Base-by-base conservation (phyloP, 2,113 vertebrate species). In the Canis aureus region DNA sequence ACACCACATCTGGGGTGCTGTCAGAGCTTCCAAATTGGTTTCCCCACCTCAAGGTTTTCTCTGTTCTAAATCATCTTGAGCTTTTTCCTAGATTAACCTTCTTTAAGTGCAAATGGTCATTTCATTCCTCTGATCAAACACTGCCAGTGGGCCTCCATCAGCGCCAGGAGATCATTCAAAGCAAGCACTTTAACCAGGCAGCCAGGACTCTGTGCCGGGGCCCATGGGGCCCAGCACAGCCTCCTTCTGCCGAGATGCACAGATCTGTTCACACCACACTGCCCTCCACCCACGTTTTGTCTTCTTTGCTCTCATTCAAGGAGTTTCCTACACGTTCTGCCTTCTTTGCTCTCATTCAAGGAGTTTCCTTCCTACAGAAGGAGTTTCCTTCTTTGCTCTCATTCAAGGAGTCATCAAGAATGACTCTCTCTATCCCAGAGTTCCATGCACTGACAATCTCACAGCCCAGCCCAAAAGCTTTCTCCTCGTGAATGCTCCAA, bases 201-300 rank as follows among this genome's bases (percentile, higher is more conserved):
- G 19, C 27, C 17, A 53, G 27, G 35, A 23, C 29, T 3, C 9
- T 27, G 0, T 57, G 15, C 22, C 25, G 3, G 35, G 38, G 35
- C 7, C 67, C 16, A 23, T 25, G 2, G 49, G 38, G 35, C 7
- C 67, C 16, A 23, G 20, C 2, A 2, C n/a, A 12, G 10, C 25
- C 23, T 76, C 51, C 64, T 7, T 17, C 32, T 82, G 8, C 69
- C 27, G 4, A 13, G 35, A 32, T 23, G 23, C 17, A 1, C 71
- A 32, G 13, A 38, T 32, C 0, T 0, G 29, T 32, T 59, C 9
- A 19, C 7, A 20, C 49, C 8, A 0, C 15, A 17, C 22, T n/a
- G 6, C n/a, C 53, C n/a, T 85, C 29, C 15, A 27, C 22, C 22
- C 49, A 0, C 1, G 3, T 7, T 35, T 53, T 43, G 43, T 43